Evolutionary conservation across 2,113 vertebrate genomes (phyloP).

Genomic region (Salvelinus fontinalis): DNA sequence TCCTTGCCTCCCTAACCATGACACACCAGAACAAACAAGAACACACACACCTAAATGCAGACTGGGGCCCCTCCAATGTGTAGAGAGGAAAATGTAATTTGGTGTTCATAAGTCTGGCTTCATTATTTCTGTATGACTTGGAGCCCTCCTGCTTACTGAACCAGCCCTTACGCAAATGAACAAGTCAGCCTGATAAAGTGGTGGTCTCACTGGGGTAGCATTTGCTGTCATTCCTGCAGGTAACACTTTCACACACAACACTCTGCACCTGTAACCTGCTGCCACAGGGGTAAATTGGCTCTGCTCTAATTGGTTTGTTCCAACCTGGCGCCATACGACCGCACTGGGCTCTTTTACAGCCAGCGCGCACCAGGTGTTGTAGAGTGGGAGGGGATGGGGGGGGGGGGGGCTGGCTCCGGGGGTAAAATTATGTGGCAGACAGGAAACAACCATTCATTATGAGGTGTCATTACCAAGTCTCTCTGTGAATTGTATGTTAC

Average conservation of each 20-base stretch:
- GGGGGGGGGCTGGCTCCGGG: background rate
- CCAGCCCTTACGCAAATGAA: constrained; percentile 7
- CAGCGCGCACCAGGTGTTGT: constrained; percentile 8
- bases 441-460: constrained; percentile 34
- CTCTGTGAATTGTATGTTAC: constrained; percentile 13
- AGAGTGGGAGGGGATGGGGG: background rate
- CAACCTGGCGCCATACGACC: background rate
- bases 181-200: constrained; percentile 19
- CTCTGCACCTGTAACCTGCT: constrained; percentile 22
- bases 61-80: constrained; percentile 11
- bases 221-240: constrained; percentile 1
- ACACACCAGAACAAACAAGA: constrained; percentile 28
- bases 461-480: constrained; percentile 7
- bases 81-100: constrained; percentile 27
- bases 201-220: background rate
- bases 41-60: constrained; percentile 2
- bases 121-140: constrained; percentile 38
- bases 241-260: constrained; percentile 9
- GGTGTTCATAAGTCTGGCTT: constrained; percentile 38
- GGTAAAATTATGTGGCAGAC: constrained; percentile 28
- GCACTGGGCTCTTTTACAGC: constrained; percentile 14
- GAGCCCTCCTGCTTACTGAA: background rate
- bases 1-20: constrained; percentile 10
- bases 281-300: constrained; percentile 22
- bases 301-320: constrained; percentile 32